Evolutionary conservation across 1,140 invertebrate genomes (phyloP), one percentile per base, ranked within the genome.

Genomic region (Zophobas atratus): DNA sequence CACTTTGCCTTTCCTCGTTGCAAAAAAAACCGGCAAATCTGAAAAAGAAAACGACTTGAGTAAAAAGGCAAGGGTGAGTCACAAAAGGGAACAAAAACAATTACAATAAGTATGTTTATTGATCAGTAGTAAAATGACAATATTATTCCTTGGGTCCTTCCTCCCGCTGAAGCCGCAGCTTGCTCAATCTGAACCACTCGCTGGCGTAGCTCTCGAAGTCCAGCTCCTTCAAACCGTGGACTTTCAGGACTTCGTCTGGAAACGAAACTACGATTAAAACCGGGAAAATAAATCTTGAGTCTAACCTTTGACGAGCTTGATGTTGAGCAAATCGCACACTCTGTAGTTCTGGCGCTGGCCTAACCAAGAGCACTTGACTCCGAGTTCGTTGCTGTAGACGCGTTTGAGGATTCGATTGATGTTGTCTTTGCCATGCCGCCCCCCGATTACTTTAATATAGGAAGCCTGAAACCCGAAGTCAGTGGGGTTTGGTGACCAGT

Each of bases 1-100:
- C 8, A 67, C 78, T 70, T 49, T 77, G 5, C 78, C 79, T 67
- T 76, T 46, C 39, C 75, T 78, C 1, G 79, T 80, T 39, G 43
- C 56, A 32, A 70, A 67, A 76, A 60, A 79, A 6, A 2, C 3
- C 20, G 38, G 56, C 41, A 35, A 53, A 38, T 79, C 76, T 76
- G 75, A 81, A 33, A 67, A 70, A 57, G 41, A 76, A 56, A 32
- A 71, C 32, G 8, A 46, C 3, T 4, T 46, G 3, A 46, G 8
- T 3, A 46, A 3, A 46, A 46, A 46, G 0, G 43, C 8, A 46
- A 46, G 3, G 32, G 3, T 36, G 35, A 0, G 55, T n/a, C 6
- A 71, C 38, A 46, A 63, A 6, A 63, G 8, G 4, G 6, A 63
- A 34, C 6, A 8, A 43, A 43, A 43, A 20, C 6, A 63, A 63